Evolutionary conservation across 2,113 vertebrate species (phyloP).

Genomic region (Notiomystis cincta): DNA sequence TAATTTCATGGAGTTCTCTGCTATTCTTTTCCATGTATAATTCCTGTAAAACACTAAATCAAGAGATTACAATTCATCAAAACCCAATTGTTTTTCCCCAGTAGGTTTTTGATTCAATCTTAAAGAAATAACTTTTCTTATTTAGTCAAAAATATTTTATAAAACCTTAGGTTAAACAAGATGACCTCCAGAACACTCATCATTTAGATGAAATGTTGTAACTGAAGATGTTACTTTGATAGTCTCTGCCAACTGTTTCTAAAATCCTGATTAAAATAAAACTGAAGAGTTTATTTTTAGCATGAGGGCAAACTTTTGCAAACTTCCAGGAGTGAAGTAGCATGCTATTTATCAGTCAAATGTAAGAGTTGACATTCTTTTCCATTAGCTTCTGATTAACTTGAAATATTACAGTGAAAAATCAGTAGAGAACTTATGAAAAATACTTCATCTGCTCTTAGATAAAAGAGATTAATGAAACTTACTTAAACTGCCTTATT

Average conservation of each 20-base stretch:
- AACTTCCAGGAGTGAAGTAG: neutral
- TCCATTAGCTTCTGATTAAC: conserved; percentile 1
- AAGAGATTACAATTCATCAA: neutral
- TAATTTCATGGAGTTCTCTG: conserved; percentile 33
- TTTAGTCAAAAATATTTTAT: neutral
- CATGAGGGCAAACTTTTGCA: neutral
- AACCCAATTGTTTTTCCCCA: neutral
- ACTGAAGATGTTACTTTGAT: neutral
- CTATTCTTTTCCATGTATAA: conserved; percentile 3
- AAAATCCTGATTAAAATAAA: neutral
- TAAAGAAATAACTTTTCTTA: neutral
- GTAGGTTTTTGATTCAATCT: neutral
- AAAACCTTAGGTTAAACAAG: neutral
- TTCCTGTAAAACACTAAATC: neutral
- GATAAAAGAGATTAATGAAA: neutral
- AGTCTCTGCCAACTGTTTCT: neutral
- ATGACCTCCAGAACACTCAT: neutral
- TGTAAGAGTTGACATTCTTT: neutral
- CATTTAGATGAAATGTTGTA: neutral
- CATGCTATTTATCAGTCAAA: neutral
- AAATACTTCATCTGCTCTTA: neutral
- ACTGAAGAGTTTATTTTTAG: neutral
- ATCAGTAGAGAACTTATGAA: neutral
- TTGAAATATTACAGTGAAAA: neutral
- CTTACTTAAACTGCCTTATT: neutral